Percentiles rank a stretch among this genome's conserved stretches.
These are phyloP conservation scores for Macrocentrus cingulum DNA, from an alignment of 1,140 invertebrate genomes.

Conservation along the genomic window DNA sequence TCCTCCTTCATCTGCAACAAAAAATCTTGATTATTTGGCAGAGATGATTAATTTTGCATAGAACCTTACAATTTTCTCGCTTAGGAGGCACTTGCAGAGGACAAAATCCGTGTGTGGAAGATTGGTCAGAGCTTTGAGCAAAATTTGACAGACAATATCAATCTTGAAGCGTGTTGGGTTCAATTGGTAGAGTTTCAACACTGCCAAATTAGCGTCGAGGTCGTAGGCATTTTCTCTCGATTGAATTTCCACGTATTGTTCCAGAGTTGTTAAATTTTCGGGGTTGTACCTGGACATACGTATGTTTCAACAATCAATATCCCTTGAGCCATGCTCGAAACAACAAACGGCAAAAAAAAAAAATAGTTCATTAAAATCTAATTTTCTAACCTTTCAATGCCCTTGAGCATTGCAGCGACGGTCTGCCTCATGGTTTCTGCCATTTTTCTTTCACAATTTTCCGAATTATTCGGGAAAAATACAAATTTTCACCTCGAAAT, in stretches of 20 bases:
- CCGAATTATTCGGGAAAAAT: too few species aligned
- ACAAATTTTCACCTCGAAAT: too few species aligned
- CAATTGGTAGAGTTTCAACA: slow-evolving; percentile 90
- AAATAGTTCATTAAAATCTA: too few species aligned
- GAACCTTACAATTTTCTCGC: slow-evolving; percentile 75
- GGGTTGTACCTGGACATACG: slow-evolving; percentile 82
- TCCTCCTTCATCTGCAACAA: slow-evolving; percentile 80
- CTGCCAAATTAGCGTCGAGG: slow-evolving; percentile 92
- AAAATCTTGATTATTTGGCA: slow-evolving; percentile 36
- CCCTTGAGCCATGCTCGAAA: slow-evolving; percentile 3
- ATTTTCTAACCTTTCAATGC: slow-evolving; percentile 85
- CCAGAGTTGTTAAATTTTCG: slow-evolving; percentile 84
- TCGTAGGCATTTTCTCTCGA: slow-evolving; percentile 93
- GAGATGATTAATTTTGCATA: slow-evolving; percentile 7
- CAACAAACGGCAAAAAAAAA: not conserved
- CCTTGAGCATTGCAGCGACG: slow-evolving; percentile 73
- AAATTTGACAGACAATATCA: slow-evolving; percentile 80
- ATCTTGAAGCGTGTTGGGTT: slow-evolving; percentile 87
- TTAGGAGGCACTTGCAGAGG: slow-evolving; percentile 91
- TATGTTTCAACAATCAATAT: not conserved
- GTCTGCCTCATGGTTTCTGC: slow-evolving; percentile 76
- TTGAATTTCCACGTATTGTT: slow-evolving; percentile 92
- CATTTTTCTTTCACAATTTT: slow-evolving; percentile 50
- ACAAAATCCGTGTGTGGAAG: slow-evolving; percentile 96
- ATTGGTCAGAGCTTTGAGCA: slow-evolving; percentile 94